Evolutionary conservation across 1,140 invertebrate genomes (phyloP), one percentile per base, ranked within the genome.

Genomic region (Odontomachus brunneus): DNA sequence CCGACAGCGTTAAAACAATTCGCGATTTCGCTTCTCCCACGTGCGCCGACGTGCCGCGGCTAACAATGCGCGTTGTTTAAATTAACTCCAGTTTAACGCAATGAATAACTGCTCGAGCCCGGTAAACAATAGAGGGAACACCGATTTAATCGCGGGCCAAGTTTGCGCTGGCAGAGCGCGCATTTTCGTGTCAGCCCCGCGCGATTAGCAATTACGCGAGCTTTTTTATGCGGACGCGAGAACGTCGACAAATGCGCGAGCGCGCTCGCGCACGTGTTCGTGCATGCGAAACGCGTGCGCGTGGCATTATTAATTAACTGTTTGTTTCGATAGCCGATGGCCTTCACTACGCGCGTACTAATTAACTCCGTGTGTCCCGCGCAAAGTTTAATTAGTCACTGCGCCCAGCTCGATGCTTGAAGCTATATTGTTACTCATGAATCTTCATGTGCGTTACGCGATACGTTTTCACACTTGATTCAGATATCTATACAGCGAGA

Each of bases 271-370:
- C n/a, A 12, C 38, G 63, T 12, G 29, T 19, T 29, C 9, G 2
- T 38, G 9, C 17, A 44, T 29, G 22, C 19, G 33, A 53, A 51
- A 65, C 19, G 15, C 19, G n/a, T 67, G 80, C 51, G 1, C 4
- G 2, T 78, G 84, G 62, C 72, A 67, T 57, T 75, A 88, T 84
- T 87, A 88, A 88, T 88, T 81, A 84, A 69, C 49, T 59, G 59
- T 57, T 71, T 74, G 29, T 71, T 69, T 33, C 49, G 74, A 33
- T 72, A 81, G 12, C 49, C 57, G 67, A 81, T 84, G 72, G 55
- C 48, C 71, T 84, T 59, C 57, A 65, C 65, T 67, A 38, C n/a
- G 48, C 29, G 55, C n/a, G 57, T 49, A 84, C 73, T 88, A 88
- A 88, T 88, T 82, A 84, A 22, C 82, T 66, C 26, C 15, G 33